phyloP scores from a whole-genome alignment of 2,888 invertebrate species.

The Thalpophila matura region DNA sequence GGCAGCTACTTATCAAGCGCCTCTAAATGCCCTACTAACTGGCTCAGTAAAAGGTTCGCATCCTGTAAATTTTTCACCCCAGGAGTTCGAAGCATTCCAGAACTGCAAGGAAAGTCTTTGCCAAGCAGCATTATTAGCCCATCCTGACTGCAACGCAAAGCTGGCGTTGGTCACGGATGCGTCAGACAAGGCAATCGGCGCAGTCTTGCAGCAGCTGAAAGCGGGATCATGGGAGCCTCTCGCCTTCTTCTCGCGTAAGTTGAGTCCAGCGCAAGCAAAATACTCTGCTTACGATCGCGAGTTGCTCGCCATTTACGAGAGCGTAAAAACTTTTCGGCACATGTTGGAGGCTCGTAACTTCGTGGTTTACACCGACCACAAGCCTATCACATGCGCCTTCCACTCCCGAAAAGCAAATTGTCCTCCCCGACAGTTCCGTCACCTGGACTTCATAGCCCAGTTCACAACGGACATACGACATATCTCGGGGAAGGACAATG shows the following conservation, averaged over 20 bases:
- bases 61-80: constrained; percentile 54
- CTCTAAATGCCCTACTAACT: constrained; percentile 64
- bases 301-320: constrained; percentile 34
- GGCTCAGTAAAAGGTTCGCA: constrained; percentile 64
- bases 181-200: constrained; percentile 73
- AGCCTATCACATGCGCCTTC: constrained; percentile 49
- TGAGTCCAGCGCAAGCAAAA: constrained; percentile 24
- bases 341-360: constrained; percentile 70
- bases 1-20: constrained; percentile 55
- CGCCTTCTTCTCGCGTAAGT: constrained; percentile 26
- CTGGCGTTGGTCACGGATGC: constrained; percentile 71
- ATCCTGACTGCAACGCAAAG: constrained; percentile 63
- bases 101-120: constrained; percentile 60
- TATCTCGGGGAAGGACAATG: not conserved
- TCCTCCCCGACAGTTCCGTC: too few species aligned
- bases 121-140: constrained; percentile 65
- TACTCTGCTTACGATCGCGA: too few species aligned
- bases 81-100: constrained; percentile 55
- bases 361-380: constrained; percentile 68
- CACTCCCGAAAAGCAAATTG: constrained; percentile 2
- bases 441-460: too few species aligned
- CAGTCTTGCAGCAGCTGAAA: constrained; percentile 69
- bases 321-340: constrained; percentile 67
- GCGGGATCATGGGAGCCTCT: constrained; percentile 24
- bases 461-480: not conserved